These are phyloP conservation scores for Arizona elegans DNA, from an alignment of 2,113 vertebrate species.

Conservation along the genomic window DNA sequence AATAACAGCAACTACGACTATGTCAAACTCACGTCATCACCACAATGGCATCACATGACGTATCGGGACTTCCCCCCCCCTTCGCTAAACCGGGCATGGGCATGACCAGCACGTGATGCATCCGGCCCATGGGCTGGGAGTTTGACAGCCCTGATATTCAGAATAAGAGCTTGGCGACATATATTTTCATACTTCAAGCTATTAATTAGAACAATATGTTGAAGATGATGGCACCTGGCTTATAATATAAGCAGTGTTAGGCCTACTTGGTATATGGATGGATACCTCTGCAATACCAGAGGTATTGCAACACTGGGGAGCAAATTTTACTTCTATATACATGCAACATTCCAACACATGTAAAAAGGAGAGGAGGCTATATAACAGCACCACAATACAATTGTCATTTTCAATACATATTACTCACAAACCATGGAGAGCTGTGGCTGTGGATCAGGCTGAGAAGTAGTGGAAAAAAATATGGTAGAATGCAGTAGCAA, in stretches of 20 bases:
- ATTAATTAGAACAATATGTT: neutral
- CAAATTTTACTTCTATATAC: neutral
- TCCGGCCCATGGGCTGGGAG: too few species aligned
- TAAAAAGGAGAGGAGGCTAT: neutral
- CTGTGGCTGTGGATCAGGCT: neutral
- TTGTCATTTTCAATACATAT: neutral
- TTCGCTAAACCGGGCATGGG: too few species aligned
- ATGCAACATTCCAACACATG: neutral
- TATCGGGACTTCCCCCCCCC: too few species aligned
- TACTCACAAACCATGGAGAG: neutral
- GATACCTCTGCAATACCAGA: neutral
- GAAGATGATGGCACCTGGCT: neutral
- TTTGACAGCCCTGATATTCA: neutral
- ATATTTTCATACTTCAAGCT: neutral
- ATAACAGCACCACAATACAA: neutral
- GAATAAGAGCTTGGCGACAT: neutral
- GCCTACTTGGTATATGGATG: neutral
- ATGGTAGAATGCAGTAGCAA: neutral
- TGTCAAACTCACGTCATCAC: neutral
- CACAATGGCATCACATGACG: fast-evolving
- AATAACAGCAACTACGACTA: neutral
- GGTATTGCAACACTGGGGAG: neutral
- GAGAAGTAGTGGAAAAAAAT: neutral
- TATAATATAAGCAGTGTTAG: neutral
- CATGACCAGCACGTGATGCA: too few species aligned